Evolutionary conservation across 1,140 invertebrate species (phyloP).

Genomic region (Pseudomyrmex cubaensis): DNA sequence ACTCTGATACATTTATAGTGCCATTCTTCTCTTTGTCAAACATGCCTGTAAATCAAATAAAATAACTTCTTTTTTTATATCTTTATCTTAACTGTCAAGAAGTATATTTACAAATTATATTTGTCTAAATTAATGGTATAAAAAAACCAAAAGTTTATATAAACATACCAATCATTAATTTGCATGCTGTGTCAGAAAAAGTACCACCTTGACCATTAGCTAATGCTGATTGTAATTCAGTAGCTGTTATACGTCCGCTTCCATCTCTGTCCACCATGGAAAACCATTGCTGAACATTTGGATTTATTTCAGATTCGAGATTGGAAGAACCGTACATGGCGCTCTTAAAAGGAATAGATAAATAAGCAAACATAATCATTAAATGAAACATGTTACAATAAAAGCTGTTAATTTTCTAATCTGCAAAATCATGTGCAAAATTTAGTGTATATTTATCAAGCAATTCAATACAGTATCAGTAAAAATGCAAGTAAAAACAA

Average conservation of each 20-base stretch:
- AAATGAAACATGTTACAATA: background rate
- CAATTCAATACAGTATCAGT: background rate
- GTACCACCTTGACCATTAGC: constrained; percentile 94
- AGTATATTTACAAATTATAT: background rate
- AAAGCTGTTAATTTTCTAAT: background rate
- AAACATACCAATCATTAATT: constrained; percentile 94
- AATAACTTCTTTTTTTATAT: background rate
- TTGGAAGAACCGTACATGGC: constrained; percentile 59
- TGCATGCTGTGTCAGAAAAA: constrained; percentile 94
- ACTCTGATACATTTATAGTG: constrained; percentile 95
- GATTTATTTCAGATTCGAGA: constrained; percentile 78
- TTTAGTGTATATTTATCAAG: background rate
- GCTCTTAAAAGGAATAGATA: constrained; percentile 38
- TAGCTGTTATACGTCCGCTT: constrained; percentile 92
- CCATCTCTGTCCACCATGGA: constrained; percentile 91
- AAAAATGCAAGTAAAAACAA: too few relatives aligned
- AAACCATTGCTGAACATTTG: constrained; percentile 93
- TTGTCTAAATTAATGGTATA: constrained; percentile 14
- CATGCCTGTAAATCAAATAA: constrained; percentile 87
- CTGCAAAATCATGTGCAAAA: background rate
- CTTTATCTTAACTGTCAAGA: background rate
- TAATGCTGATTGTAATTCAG: constrained; percentile 92
- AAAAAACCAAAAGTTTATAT: constrained; percentile 20
- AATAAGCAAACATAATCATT: background rate
- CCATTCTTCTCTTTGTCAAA: constrained; percentile 94